phyloP scores from a whole-genome alignment of 2,113 vertebrate species.

The Microcebus griseorufus region DNA sequence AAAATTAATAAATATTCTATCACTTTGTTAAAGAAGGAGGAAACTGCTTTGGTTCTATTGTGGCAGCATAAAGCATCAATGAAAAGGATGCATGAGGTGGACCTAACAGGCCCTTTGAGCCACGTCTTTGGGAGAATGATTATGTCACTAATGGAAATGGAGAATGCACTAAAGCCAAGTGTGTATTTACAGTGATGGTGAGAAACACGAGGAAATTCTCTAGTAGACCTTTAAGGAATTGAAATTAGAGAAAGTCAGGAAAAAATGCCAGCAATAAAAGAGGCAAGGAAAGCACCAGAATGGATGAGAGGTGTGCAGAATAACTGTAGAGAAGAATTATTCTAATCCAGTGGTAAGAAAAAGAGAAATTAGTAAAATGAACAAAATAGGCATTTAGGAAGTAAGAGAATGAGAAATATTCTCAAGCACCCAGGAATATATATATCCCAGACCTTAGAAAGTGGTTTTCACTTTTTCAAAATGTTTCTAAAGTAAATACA shows the following conservation, averaged over 20 bases:
- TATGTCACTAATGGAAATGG: background rate
- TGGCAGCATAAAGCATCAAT: background rate
- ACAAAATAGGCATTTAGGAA: background rate
- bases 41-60: background rate
- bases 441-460: background rate
- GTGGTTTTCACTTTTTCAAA: background rate
- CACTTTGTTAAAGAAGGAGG: background rate
- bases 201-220: background rate
- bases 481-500: background rate
- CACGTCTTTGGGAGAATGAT: background rate
- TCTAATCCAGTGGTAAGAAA: background rate
- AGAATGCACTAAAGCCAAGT: background rate
- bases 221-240: background rate
- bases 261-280: background rate
- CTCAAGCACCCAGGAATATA: background rate
- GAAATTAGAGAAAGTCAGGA: background rate
- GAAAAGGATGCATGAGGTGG: background rate
- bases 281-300: background rate
- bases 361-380: background rate
- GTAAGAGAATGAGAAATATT: background rate
- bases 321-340: background rate
- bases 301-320: background rate
- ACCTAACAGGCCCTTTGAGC: background rate
- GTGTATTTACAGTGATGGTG: background rate
- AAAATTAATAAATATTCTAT: background rate